A percentile compares a stretch with the other conserved stretches of the same genome.
Conservation (phyloP, 2,113 vertebrate genomes). For the Dissostichus mawsoni region DNA sequence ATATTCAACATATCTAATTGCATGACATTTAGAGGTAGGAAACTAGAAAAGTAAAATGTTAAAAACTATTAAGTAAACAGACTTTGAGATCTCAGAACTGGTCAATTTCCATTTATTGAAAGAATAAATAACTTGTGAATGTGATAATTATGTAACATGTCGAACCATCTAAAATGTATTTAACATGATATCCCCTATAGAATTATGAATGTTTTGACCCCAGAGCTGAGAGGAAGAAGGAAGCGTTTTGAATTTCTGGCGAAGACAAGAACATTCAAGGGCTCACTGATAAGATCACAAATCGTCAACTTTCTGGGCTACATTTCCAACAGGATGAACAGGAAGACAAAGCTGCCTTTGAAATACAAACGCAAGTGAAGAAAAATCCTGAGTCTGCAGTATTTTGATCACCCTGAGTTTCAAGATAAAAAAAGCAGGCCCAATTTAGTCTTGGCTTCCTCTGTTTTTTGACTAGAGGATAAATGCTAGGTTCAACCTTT, state of each 20-base stretch:
- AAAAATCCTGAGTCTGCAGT: constrained; percentile 80
- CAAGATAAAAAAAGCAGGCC: constrained; percentile 61
- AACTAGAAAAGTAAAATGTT: background rate
- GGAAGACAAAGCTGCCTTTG: constrained; percentile 89
- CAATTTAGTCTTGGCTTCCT: constrained; percentile 43
- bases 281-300: constrained; percentile 86
- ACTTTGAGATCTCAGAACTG: background rate
- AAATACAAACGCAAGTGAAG: constrained; percentile 74
- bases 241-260: constrained; percentile 87
- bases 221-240: constrained; percentile 82
- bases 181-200: constrained; percentile 1
- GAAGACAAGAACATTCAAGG: constrained; percentile 79
- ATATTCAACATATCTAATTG: background rate
- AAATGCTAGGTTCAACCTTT: constrained; percentile 9
- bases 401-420: constrained; percentile 77
- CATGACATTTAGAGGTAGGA: background rate
- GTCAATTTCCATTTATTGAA: background rate
- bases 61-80: background rate
- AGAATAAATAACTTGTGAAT: background rate
- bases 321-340: constrained; percentile 86
- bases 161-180: constrained; percentile 1
- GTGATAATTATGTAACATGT: background rate
- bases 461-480: constrained; percentile 35
- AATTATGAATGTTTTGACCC: constrained; percentile 20
- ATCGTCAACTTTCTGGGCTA: constrained; percentile 81